A percentile compares a stretch with the other conserved stretches of the same genome.
phyloP scores from a whole-genome alignment of 2,888 invertebrate genomes.

The Apodemia zela region DNA sequence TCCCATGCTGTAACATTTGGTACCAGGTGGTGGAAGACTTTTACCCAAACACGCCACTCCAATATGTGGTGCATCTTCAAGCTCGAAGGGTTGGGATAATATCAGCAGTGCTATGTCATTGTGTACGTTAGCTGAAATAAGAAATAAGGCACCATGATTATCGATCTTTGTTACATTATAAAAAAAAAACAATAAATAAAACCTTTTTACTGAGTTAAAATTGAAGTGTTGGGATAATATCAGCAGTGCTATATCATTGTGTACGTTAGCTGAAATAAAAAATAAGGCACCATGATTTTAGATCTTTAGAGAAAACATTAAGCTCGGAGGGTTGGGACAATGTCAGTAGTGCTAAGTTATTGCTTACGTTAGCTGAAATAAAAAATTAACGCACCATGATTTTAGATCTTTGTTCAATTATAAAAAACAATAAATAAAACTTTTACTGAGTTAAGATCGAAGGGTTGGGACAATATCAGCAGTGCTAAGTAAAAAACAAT shows the following conservation, averaged over 20 bases:
- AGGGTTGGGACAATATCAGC: constrained; percentile 28
- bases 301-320: no score
- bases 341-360: no score
- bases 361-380: no score
- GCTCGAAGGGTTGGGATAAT: constrained; percentile 26
- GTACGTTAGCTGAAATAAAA: constrained; percentile 24
- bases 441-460: no score
- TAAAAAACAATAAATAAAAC: no score
- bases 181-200: no score
- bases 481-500: no score
- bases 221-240: constrained; percentile 29
- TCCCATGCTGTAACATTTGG: constrained; percentile 35
- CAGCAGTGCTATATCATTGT: constrained; percentile 30
- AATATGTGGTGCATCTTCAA: constrained; percentile 29
- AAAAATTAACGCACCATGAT: no score
- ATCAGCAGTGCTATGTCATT: constrained; percentile 31
- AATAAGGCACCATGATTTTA: background rate
- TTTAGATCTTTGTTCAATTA: no score
- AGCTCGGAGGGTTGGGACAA: no score
- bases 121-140: constrained; percentile 24
- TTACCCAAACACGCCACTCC: constrained; percentile 31
- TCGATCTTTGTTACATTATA: no score
- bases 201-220: no score
- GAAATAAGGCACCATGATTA: background rate
- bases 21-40: constrained; percentile 19